phyloP scores from a whole-genome alignment of 2,888 invertebrate genomes.

The Melanophora roralis region DNA sequence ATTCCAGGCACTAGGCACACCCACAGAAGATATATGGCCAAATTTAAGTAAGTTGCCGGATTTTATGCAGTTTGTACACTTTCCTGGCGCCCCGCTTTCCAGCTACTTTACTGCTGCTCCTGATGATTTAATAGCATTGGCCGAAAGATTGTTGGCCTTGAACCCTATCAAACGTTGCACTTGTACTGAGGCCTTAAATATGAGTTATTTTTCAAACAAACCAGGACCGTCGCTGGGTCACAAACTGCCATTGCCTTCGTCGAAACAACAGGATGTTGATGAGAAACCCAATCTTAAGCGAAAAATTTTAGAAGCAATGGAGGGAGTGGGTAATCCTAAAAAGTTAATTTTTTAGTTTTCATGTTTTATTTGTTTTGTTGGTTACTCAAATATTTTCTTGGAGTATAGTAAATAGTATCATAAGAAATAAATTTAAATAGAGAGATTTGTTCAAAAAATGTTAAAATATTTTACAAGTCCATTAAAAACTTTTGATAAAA shows the following conservation, averaged over 20 bases:
- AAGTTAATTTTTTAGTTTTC: conserved; percentile 72
- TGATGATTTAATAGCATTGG: conserved; percentile 91
- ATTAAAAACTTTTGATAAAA: too few species aligned
- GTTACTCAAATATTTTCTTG: background rate
- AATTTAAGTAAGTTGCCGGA: conserved; percentile 89
- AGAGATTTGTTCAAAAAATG: too few species aligned
- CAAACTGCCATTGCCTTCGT: conserved; percentile 82
- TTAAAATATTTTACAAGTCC: too few species aligned
- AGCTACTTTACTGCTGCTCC: conserved; percentile 97
- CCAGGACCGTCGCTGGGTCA: conserved; percentile 91
- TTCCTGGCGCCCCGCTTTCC: conserved; percentile 88
- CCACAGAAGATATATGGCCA: conserved; percentile 95
- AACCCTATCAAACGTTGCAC: conserved; percentile 90
- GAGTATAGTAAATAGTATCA: background rate
- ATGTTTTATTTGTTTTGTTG: background rate
- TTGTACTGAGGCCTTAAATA: conserved; percentile 89
- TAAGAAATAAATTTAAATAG: too few species aligned
- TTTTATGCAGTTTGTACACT: conserved; percentile 93
- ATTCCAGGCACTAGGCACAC: conserved; percentile 96
- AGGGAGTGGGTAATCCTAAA: conserved; percentile 80
- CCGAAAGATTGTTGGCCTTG: conserved; percentile 86
- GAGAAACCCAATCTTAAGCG: conserved; percentile 82
- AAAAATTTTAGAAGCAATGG: conserved; percentile 81
- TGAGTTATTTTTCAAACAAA: conserved; percentile 94
- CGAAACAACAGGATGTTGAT: conserved; percentile 68